Evolutionary conservation across 2,113 vertebrate species (phyloP), one percentile per base, ranked within the genome.

Genomic region (Pangasianodon gigas): DNA sequence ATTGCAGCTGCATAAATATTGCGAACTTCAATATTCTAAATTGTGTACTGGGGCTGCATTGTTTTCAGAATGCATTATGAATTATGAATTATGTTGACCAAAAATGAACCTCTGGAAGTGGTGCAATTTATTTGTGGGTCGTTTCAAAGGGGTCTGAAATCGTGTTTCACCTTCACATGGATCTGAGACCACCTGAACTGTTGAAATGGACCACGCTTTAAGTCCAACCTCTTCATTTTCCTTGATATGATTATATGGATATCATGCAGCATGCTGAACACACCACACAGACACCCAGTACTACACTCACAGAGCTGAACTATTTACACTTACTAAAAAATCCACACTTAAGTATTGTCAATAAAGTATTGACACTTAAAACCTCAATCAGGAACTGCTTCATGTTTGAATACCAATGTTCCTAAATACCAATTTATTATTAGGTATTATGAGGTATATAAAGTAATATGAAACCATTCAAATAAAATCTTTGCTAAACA

Each of bases 261-360:
- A 44, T 13, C 91, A 90, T 91, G 91, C 89, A 86, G 51, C 90
- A 86, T 90, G 91, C 91, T 29, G 37, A 58, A 58, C 60, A 56
- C 84, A 32, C 29, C 54, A 89, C 37, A 84, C 48, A 65, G 46
- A 82, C 83, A 89, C 74, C 51, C 60, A 71, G 62, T 60, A 14
- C 62, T 69, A 71, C 32, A 46, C 41, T 0, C 9, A 44, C n/a
- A 51, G 2, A 46, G 1, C 6, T 51, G 48, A 10, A 62, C 18
- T 37, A 54, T 54, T 52, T 5, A 19, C 11, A 60, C 46, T 14
- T 75, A 56, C 4, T 48, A 24, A 44, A 77, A 3, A 44, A 77
- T 48, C 41, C 9, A 24, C 8, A 41, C 69, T 37, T 69, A 69
- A 32, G 9, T 46, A 46, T 4, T 26, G 2, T 46, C 21, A 26